Conservation (phyloP, 1,140 invertebrate genomes). For the Solenopsis invicta region DNA sequence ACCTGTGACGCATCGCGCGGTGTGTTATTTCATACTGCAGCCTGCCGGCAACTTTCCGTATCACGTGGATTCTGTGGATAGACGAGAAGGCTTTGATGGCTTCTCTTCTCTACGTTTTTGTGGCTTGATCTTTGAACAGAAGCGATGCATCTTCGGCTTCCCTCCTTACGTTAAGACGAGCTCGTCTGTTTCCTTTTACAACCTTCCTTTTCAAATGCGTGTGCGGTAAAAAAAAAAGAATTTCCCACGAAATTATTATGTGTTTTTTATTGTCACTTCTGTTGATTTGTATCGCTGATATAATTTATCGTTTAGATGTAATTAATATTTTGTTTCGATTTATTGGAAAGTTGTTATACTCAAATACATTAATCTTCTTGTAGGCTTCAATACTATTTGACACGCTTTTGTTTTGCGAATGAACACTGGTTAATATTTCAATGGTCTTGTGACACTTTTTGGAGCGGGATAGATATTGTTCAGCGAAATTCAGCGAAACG, state of each 20-base stretch:
- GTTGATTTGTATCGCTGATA: not conserved
- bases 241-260: not conserved
- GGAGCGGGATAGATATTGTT: not conserved
- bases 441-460: conserved; percentile 15
- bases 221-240: not conserved
- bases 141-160: conserved; percentile 34
- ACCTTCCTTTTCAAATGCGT: not conserved
- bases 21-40: conserved; percentile 74
- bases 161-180: conserved; percentile 10
- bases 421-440: conserved; percentile 36
- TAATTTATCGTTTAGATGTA: not conserved
- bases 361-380: not conserved
- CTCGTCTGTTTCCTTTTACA: conserved; percentile 3
- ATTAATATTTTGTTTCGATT: not conserved
- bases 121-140: conserved; percentile 10
- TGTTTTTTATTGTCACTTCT: not conserved
- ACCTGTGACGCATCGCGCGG: conserved; percentile 38
- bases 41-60: conserved; percentile 66
- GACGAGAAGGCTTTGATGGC: conserved; percentile 56
- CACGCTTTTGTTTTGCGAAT: not conserved
- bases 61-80: conserved; percentile 64
- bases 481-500: conserved; percentile 20
- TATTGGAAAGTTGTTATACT: not conserved
- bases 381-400: not conserved
- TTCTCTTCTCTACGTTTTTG: conserved; percentile 62